Evolutionary conservation across 2,888 invertebrate species (phyloP).

Genomic region (Luperina nickerlii): DNA sequence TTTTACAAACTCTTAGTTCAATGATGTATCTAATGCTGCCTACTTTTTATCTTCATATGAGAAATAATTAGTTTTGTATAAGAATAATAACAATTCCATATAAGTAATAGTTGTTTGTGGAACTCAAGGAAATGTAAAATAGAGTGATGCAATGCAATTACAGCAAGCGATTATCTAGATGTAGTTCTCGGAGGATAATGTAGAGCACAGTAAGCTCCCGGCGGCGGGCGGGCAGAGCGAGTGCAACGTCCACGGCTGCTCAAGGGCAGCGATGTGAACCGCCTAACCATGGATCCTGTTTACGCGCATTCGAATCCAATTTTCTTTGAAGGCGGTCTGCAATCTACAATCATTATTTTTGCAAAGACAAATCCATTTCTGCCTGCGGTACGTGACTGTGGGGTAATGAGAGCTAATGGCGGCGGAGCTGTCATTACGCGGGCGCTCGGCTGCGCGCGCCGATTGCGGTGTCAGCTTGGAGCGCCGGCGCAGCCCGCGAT

Average conservation of each 20-base stretch:
- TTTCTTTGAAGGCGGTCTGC: conserved; percentile 88
- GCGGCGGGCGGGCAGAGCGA: conserved; percentile 25
- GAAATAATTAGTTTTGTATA: conserved; percentile 5
- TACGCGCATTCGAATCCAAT: conserved; percentile 87
- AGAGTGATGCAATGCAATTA: conserved; percentile 37
- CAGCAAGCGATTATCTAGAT: conserved; percentile 37
- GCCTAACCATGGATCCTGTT: conserved; percentile 81
- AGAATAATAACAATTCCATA: conserved; percentile 4
- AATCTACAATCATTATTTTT: conserved; percentile 89
- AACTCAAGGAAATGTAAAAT: conserved; percentile 29
- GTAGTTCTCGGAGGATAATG: conserved; percentile 31
- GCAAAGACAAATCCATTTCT: conserved; percentile 90
- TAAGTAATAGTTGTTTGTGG: conserved; percentile 34
- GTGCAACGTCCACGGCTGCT: conserved; percentile 66
- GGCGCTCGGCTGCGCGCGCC: conserved; percentile 70
- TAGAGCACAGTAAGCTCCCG: conserved; percentile 54
- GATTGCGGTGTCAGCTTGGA: conserved; percentile 66
- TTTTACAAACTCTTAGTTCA: conserved; percentile 24
- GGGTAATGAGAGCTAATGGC: conserved; percentile 89
- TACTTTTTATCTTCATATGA: conserved; percentile 3
- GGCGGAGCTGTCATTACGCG: conserved; percentile 85
- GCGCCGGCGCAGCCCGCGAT: conserved; percentile 60
- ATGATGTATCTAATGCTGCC: conserved; percentile 19
- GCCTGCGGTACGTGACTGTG: conserved; percentile 88
- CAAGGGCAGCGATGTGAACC: conserved; percentile 74